Conservation (phyloP, 2,113 vertebrate genomes). For the Nettapus auritus region DNA sequence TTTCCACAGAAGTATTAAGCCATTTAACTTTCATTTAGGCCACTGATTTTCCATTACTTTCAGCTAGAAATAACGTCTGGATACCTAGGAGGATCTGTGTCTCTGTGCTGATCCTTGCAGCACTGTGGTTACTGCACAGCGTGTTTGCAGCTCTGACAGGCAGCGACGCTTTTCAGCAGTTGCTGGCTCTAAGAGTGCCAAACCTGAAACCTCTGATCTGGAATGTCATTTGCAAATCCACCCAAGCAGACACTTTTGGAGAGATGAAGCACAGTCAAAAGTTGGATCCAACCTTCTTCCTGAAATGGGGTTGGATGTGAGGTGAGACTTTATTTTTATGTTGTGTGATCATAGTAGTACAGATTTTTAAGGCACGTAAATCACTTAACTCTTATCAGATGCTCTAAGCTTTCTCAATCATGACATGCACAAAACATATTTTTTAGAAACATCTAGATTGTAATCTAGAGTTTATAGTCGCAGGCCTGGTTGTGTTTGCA, state of each 20-base stretch:
- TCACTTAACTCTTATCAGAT: neutral
- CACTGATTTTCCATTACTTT: neutral
- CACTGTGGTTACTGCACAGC: accelerated
- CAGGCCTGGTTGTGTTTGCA: neutral
- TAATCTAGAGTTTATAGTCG: neutral
- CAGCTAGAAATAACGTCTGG: neutral
- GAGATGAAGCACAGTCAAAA: neutral
- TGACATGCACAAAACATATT: neutral
- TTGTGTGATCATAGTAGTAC: neutral
- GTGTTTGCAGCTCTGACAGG: neutral
- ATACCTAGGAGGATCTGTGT: neutral
- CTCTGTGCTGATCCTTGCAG: neutral
- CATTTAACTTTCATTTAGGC: neutral
- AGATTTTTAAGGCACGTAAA: neutral
- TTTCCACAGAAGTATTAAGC: neutral
- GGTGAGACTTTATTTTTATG: neutral
- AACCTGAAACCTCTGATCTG: neutral
- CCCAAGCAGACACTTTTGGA: neutral
- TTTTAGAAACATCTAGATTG: neutral
- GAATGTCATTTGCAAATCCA: neutral
- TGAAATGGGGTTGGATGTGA: neutral
- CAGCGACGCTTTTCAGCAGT: accelerated
- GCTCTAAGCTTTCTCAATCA: neutral
- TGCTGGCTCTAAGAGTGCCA: neutral
- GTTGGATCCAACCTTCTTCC: neutral